Percentiles rank a stretch among this genome's conserved stretches.
Evolutionary conservation across 1,140 invertebrate genomes (phyloP).

Genomic region (Calosoma granatense): DNA sequence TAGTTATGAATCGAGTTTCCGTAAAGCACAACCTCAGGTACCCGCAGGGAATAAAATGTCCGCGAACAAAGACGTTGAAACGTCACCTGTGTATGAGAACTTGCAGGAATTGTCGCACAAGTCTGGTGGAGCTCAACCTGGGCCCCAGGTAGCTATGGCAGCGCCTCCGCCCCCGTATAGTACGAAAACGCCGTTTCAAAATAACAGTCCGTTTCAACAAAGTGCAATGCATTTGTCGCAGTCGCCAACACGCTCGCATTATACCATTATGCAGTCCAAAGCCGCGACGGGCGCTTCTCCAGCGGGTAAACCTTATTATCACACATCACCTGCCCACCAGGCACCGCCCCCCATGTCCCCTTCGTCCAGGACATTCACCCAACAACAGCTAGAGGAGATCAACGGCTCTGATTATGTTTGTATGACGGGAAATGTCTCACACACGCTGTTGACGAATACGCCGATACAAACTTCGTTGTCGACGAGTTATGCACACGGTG

Average conservation of each 20-base stretch:
- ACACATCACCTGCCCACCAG: constrained; percentile 18
- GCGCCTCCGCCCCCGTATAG: constrained; percentile 22
- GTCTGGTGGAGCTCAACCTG: constrained; percentile 22
- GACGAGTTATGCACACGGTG: constrained; percentile 26
- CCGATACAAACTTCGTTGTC: constrained; percentile 32
- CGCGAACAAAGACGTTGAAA: constrained; percentile 20
- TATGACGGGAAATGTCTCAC: constrained; percentile 49
- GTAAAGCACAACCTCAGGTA: constrained; percentile 44
- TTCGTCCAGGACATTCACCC: constrained; percentile 20
- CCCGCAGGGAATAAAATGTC: constrained; percentile 44
- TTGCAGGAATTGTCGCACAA: constrained; percentile 45
- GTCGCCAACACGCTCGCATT: constrained; percentile 21
- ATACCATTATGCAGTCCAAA: constrained; percentile 25
- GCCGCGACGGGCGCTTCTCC: no score
- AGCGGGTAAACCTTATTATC: constrained; percentile 13
- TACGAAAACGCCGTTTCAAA: constrained; percentile 9
- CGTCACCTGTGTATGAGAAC: constrained; percentile 62
- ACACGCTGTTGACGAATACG: constrained; percentile 27
- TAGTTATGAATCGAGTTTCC: constrained; percentile 15
- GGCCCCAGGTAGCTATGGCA: constrained; percentile 24
- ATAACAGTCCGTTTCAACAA: not conserved
- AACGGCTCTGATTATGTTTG: constrained; percentile 61
- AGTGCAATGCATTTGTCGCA: constrained; percentile 12
- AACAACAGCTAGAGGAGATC: constrained; percentile 42
- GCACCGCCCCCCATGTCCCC: constrained; percentile 15